These are phyloP conservation scores for Chlorodrepanis virens DNA, from an alignment of 2,113 vertebrate species.

Conservation along the genomic window DNA sequence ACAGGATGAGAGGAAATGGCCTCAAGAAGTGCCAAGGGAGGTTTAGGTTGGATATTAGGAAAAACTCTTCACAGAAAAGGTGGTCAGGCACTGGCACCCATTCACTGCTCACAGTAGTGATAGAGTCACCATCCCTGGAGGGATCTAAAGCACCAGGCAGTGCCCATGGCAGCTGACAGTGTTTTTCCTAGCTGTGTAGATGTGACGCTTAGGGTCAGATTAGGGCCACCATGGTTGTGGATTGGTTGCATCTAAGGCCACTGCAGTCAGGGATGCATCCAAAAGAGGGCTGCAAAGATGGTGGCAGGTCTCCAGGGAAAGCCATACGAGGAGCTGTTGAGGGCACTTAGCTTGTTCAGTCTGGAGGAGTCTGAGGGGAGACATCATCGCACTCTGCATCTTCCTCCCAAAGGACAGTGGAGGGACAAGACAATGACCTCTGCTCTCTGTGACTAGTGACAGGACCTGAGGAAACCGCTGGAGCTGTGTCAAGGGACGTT, in stretches of 20 bases:
- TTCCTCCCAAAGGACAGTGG: background rate
- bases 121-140: background rate
- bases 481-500: background rate
- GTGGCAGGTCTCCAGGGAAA: background rate
- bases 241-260: background rate
- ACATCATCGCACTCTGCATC: background rate
- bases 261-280: background rate
- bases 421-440: background rate
- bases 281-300: background rate
- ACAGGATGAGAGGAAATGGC: background rate
- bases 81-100: background rate
- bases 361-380: background rate
- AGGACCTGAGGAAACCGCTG: background rate
- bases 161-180: background rate
- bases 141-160: background rate
- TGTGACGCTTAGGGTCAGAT: background rate
- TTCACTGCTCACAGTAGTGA: background rate
- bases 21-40: background rate
- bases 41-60: background rate
- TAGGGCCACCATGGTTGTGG: fast-evolving
- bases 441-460: background rate
- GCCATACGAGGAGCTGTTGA: background rate
- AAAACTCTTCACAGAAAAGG: background rate
- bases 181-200: background rate
- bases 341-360: background rate